Conservation (phyloP, 2,888 invertebrate genomes). For the Macrophya annulata region DNA sequence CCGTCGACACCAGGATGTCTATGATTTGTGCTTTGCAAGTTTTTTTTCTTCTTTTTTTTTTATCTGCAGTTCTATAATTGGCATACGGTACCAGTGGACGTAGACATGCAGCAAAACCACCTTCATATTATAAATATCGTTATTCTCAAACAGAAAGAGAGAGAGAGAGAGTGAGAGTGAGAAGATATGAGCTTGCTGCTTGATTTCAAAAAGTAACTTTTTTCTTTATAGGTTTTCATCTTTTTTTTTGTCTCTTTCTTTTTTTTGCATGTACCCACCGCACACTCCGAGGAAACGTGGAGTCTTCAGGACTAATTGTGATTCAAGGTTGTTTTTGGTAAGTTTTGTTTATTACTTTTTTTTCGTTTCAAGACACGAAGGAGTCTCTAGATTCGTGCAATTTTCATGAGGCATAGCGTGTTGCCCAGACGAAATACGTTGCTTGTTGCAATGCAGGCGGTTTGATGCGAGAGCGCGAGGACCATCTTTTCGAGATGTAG, state of each 20-base stretch:
- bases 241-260: too few species aligned
- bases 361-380: background rate
- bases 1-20: slow-evolving; percentile 37
- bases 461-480: background rate
- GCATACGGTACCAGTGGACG: slow-evolving; percentile 11
- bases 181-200: background rate
- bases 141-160: background rate
- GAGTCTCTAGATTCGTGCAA: background rate
- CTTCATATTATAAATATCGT: background rate
- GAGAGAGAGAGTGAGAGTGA: background rate
- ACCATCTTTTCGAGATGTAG: slow-evolving; percentile 26
- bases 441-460: slow-evolving; percentile 4
- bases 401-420: slow-evolving; percentile 40
- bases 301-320: slow-evolving; percentile 21
- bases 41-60: slow-evolving; percentile 11
- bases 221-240: too few species aligned
- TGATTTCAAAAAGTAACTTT: background rate
- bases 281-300: slow-evolving; percentile 1
- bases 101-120: slow-evolving; percentile 10
- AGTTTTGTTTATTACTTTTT: slow-evolving; percentile 12
- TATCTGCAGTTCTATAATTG: slow-evolving; percentile 10
- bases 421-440: background rate
- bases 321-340: slow-evolving; percentile 43
- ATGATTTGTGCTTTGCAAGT: background rate
- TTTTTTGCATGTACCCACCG: background rate